A percentile compares a stretch with the other conserved stretches of the same genome.
Evolutionary conservation across 2,888 invertebrate species (phyloP).

Genomic region (Helleia helle): DNA sequence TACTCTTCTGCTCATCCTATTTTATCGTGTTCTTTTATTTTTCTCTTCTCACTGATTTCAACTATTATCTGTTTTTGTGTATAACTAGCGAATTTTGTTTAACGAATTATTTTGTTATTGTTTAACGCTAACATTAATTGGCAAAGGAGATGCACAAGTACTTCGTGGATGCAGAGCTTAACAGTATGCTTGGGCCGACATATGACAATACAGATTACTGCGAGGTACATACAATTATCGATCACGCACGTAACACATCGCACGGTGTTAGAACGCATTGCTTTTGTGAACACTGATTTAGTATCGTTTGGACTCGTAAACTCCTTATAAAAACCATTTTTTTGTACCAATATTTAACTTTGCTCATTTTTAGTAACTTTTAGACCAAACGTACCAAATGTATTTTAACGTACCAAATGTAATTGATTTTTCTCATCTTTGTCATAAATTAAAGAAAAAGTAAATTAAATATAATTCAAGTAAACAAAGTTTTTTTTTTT

Average conservation of each 20-base stretch:
- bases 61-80: constrained; percentile 9
- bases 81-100: constrained; percentile 4
- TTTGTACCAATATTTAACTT: too few relatives aligned
- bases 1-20: too few relatives aligned
- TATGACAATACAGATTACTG: constrained; percentile 72
- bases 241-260: constrained; percentile 10
- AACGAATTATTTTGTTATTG: constrained; percentile 4
- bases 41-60: too few relatives aligned
- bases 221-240: constrained; percentile 46
- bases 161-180: constrained; percentile 87
- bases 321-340: background rate
- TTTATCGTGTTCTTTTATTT: too few relatives aligned
- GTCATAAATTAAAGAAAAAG: too few relatives aligned
- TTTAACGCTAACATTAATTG: constrained; percentile 69
- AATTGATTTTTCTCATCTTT: too few relatives aligned
- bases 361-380: too few relatives aligned
- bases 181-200: constrained; percentile 79
- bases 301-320: too few relatives aligned
- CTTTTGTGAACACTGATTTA: constrained; percentile 12
- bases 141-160: constrained; percentile 85
- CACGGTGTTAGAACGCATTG: background rate
- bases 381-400: too few relatives aligned
- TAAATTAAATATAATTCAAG: too few relatives aligned
- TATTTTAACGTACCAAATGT: too few relatives aligned
- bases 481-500: too few relatives aligned